These are phyloP conservation scores for Rhodeus uyekii DNA, from an alignment of 2,797 vertebrate genomes.

Conservation along the genomic window DNA sequence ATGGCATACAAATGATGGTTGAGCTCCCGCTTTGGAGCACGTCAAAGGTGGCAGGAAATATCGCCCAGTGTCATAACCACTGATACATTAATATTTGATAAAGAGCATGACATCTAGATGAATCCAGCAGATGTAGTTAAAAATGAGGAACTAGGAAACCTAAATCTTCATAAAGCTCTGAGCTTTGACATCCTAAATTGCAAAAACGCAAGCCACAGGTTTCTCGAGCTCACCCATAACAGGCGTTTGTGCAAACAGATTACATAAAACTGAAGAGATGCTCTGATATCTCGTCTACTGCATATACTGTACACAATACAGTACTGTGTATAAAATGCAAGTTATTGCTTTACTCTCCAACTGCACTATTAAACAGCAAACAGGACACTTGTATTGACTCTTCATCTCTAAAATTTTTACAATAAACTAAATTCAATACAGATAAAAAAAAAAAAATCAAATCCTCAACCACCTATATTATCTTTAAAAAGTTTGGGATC, in stretches of 20 bases:
- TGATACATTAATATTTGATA: conserved; percentile 45
- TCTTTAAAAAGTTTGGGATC: background rate
- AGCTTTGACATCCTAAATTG: conserved; percentile 14
- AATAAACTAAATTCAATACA: background rate
- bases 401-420: conserved; percentile 10
- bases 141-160: background rate
- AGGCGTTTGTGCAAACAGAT: conserved; percentile 23
- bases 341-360: conserved; percentile 56
- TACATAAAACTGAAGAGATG: background rate
- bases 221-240: conserved; percentile 8
- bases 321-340: conserved; percentile 43
- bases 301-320: conserved; percentile 39
- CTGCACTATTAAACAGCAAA: background rate
- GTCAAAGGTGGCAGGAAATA: conserved; percentile 40
- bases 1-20: conserved; percentile 85
- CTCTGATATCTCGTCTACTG: conserved; percentile 27
- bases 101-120: conserved; percentile 42
- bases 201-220: background rate
- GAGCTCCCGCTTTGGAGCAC: conserved; percentile 54
- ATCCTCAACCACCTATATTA: background rate
- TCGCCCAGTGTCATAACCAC: conserved; percentile 46
- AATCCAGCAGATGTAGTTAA: background rate
- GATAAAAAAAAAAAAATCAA: background rate
- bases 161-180: conserved; percentile 10
- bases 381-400: background rate